Evolutionary conservation across 2,797 vertebrate species (phyloP), one percentile per base, ranked within the genome.

Genomic region (Fistularia tabacaria): DNA sequence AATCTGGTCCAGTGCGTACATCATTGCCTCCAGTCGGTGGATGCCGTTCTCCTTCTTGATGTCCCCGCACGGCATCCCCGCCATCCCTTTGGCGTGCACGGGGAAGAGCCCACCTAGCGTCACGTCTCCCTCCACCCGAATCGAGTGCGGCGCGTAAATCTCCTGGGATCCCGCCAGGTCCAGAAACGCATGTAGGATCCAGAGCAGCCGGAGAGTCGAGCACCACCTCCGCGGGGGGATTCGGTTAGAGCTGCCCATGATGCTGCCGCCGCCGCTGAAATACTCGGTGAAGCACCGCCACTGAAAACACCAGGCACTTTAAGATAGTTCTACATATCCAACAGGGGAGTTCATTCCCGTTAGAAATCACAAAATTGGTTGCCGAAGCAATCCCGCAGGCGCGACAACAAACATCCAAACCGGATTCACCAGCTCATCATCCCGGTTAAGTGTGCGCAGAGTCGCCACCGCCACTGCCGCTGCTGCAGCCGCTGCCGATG

Each of bases 21-120:
- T 93, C 96, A 98, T 98, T 39, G 96, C 96, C 79, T 98, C 96
- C 80, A 98, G 25, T 5, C 25, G 2, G 25, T 25, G 25, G 25
- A 25, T 25, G 25, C 25, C 25, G 25, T 25, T 25, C 59, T 97
- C 93, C 77, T 93, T 92, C 71, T 95, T 94, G 76, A 97, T 93
- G 84, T 95, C 95, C 61, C 96, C 96, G 80, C 96, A 96, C 38
- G 95, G 93, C 40, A 83, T 81, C 48, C 92, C 93, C 42, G 85
- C 84, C 67, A 85, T 66, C 14, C 96, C 95, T 66, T 93, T 89
- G 69, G 93, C 91, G 74, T 98, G 96, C 7, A 98, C 95, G 0
- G 95, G 96, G 88, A 98, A 98, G 57, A 98, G 90, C 59, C 96
- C 96, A 61, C 96, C 95, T 59, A 98, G 90, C 80, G 96, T 98